Evolutionary conservation across 2,113 vertebrate genomes (phyloP).

Genomic region (Holacanthus passer): DNA sequence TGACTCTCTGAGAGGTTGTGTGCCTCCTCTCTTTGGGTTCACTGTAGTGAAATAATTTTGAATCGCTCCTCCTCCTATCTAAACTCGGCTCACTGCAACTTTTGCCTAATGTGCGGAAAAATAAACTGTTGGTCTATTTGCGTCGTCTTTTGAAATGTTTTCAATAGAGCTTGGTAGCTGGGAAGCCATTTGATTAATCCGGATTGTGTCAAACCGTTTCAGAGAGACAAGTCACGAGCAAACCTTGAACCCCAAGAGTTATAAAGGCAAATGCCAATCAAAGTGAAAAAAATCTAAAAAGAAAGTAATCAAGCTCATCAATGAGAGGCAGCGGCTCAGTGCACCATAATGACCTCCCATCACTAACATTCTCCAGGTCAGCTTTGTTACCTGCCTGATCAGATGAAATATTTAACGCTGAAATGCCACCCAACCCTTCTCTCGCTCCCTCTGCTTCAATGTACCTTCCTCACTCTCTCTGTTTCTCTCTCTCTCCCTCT

Average conservation of each 20-base stretch:
- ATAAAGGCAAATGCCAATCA: neutral
- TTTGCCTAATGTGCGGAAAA: slow-evolving; percentile 8
- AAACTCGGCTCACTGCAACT: slow-evolving; percentile 25
- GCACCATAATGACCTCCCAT: slow-evolving; percentile 45
- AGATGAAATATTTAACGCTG: slow-evolving; percentile 78
- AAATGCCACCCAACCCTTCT: slow-evolving; percentile 67
- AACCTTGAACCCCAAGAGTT: neutral
- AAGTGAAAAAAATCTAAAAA: slow-evolving; percentile 24
- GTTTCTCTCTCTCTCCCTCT: slow-evolving; percentile 49
- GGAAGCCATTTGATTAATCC: neutral
- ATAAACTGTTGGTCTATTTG: slow-evolving; percentile 6
- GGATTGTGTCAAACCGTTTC: neutral
- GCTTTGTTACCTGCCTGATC: slow-evolving; percentile 64
- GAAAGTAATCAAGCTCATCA: slow-evolving; percentile 1
- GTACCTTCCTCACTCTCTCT: slow-evolving; percentile 52
- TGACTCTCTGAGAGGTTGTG: slow-evolving; percentile 27
- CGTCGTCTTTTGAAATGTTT: neutral
- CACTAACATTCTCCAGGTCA: slow-evolving; percentile 48
- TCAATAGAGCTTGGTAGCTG: neutral
- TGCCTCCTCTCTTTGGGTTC: slow-evolving; percentile 30
- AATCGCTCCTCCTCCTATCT: slow-evolving; percentile 22
- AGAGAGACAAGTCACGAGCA: neutral
- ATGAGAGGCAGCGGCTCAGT: slow-evolving; percentile 10
- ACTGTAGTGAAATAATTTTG: slow-evolving; percentile 46
- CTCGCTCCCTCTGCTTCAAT: slow-evolving; percentile 38